These are phyloP conservation scores for Sapayoa aenigma DNA, from an alignment of 2,113 vertebrate species.

Conservation along the genomic window DNA sequence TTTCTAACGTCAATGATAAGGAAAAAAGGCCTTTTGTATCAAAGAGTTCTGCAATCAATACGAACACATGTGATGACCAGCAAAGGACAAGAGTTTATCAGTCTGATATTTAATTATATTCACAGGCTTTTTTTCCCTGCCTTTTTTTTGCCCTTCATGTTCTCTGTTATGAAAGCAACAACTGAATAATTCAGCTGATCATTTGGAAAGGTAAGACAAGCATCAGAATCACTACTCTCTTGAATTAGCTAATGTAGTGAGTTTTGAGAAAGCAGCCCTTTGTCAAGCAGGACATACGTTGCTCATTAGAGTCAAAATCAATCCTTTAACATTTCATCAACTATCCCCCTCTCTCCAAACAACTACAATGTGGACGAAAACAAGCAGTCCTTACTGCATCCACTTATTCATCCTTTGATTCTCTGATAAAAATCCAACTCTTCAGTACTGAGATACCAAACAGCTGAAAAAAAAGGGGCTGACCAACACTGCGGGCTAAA, in stretches of 20 bases:
- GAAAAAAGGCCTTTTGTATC: slow-evolving; percentile 26
- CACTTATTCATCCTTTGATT: background rate
- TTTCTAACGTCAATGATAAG: slow-evolving; percentile 12
- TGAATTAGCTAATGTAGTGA: background rate
- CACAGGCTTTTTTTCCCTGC: background rate
- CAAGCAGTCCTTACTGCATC: background rate
- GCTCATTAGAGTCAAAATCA: background rate
- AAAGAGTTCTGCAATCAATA: slow-evolving; percentile 44
- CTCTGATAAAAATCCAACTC: background rate
- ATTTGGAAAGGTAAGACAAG: background rate
- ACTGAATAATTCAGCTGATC: slow-evolving; percentile 47
- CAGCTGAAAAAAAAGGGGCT: background rate
- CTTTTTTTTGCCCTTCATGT: background rate
- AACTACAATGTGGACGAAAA: background rate
- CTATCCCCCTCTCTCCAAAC: background rate
- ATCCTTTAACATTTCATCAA: background rate
- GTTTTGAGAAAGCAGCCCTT: background rate
- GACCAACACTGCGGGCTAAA: background rate
- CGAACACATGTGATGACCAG: slow-evolving; percentile 42
- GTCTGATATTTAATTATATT: slow-evolving; percentile 33
- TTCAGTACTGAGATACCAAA: background rate
- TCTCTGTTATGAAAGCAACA: background rate
- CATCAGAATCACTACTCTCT: background rate
- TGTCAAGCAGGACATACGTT: background rate
- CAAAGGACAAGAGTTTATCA: slow-evolving; percentile 30